These are phyloP conservation scores for Marasmarcha lunaedactyla DNA, from an alignment of 2,888 invertebrate genomes.

Conservation along the genomic window DNA sequence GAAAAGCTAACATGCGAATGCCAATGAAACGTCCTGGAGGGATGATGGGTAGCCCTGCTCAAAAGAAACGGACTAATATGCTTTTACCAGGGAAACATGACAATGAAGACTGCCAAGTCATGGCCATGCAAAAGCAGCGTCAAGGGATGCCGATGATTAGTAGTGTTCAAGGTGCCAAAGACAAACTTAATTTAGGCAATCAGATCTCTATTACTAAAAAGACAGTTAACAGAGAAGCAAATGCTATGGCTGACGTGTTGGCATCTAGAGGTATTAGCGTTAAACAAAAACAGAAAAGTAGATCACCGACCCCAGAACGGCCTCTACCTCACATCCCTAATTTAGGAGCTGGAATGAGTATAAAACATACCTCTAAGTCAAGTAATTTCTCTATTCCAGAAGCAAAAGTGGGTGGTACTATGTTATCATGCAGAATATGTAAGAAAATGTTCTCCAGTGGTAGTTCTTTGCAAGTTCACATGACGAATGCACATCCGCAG, in stretches of 20 bases:
- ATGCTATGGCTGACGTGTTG: conserved; percentile 81
- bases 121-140: conserved; percentile 79
- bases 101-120: conserved; percentile 81
- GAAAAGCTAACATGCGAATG: conserved; percentile 41
- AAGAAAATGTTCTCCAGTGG: conserved; percentile 57
- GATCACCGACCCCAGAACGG: conserved; percentile 52
- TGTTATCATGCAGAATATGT: conserved; percentile 52
- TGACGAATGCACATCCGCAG: conserved; percentile 49
- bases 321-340: conserved; percentile 57
- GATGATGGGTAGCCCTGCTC: conserved; percentile 28
- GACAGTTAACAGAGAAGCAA: conserved; percentile 76
- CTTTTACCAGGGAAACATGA: conserved; percentile 77
- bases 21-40: conserved; percentile 47
- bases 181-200: conserved; percentile 77
- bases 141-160: conserved; percentile 80
- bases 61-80: conserved; percentile 72
- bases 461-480: conserved; percentile 43
- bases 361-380: conserved; percentile 60
- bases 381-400: conserved; percentile 55
- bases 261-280: conserved; percentile 84
- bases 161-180: conserved; percentile 76
- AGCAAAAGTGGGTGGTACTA: conserved; percentile 43
- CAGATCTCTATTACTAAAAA: conserved; percentile 78
- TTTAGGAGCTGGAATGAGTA: conserved; percentile 61
- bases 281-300: conserved; percentile 73